Evolutionary conservation across 2,113 vertebrate genomes (phyloP).

Genomic region (Thryonomys swinderianus): DNA sequence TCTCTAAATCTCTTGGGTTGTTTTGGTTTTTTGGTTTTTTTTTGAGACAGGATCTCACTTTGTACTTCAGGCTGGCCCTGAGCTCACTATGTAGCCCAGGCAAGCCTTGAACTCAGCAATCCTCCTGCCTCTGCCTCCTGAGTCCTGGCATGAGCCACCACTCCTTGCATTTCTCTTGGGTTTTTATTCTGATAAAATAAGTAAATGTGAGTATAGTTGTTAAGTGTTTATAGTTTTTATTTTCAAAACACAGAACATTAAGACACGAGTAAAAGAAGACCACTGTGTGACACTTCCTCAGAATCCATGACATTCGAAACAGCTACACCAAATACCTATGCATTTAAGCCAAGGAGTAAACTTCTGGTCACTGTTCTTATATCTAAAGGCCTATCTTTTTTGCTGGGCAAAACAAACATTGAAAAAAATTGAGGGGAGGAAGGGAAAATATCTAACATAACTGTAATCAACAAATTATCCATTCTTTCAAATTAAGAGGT

Average conservation of each 20-base stretch:
- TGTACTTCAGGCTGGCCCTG: no score
- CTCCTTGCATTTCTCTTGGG: no score
- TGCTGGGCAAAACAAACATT: conserved; percentile 78
- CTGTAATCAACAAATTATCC: conserved; percentile 59
- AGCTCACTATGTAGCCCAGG: no score
- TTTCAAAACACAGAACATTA: conserved; percentile 86
- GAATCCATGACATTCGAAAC: conserved; percentile 83
- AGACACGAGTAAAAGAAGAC: conserved; percentile 88
- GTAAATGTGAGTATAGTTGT: conserved; percentile 87
- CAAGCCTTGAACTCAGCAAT: no score
- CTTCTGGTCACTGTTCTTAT: conserved; percentile 81
- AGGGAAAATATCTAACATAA: conserved; percentile 63
- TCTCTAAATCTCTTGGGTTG: conserved; percentile 87
- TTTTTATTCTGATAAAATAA: conserved; percentile 88
- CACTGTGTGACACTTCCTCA: conserved; percentile 85
- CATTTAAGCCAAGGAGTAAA: conserved; percentile 76
- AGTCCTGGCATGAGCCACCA: no score
- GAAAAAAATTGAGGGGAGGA: conserved; percentile 47
- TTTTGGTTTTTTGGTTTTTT: no score
- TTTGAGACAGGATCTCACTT: no score
- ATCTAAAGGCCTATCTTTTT: conserved; percentile 69
- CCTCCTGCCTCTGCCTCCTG: no score
- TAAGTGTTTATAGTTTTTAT: conserved; percentile 80
- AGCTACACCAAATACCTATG: conserved; percentile 83
- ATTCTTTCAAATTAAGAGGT: conserved; percentile 79